A percentile compares a stretch with the other conserved stretches of the same genome.
Conservation (phyloP, 2,113 vertebrate species). For the Gracilinanus agilis region DNA sequence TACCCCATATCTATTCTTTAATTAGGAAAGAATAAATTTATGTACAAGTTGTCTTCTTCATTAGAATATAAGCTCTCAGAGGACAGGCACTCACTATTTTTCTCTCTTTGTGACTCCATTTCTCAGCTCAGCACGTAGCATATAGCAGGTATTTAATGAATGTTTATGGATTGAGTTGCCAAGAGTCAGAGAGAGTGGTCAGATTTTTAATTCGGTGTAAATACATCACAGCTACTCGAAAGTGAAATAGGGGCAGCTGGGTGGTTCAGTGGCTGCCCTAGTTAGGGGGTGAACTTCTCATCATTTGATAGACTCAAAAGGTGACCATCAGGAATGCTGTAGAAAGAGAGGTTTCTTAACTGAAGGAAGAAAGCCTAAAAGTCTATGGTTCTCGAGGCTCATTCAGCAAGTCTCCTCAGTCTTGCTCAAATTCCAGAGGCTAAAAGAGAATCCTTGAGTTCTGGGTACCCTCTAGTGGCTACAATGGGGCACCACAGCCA, state of each 20-base stretch:
- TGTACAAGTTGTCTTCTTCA: neutral
- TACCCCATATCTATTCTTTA: neutral
- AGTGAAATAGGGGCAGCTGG: too few relatives aligned
- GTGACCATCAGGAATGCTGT: neutral
- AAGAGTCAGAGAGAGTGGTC: neutral
- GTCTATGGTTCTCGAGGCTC: neutral
- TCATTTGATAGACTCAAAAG: neutral
- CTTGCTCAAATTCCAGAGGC: neutral
- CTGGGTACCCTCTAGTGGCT: slow-evolving; percentile 66
- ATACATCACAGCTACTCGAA: neutral
- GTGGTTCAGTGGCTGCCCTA: neutral
- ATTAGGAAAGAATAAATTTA: neutral
- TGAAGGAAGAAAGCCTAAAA: neutral
- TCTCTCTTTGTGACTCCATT: too few relatives aligned
- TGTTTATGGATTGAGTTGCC: neutral
- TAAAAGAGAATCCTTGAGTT: neutral
- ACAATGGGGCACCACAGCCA: neutral
- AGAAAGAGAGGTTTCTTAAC: neutral
- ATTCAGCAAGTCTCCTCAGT: neutral
- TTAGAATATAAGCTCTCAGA: too few relatives aligned
- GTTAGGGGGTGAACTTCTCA: neutral
- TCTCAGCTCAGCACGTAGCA: neutral
- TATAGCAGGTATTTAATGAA: neutral
- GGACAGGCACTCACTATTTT: too few relatives aligned
- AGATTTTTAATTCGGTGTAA: neutral